Conservation (phyloP, 2,888 invertebrate species). For the Yponomeuta evonymella region DNA sequence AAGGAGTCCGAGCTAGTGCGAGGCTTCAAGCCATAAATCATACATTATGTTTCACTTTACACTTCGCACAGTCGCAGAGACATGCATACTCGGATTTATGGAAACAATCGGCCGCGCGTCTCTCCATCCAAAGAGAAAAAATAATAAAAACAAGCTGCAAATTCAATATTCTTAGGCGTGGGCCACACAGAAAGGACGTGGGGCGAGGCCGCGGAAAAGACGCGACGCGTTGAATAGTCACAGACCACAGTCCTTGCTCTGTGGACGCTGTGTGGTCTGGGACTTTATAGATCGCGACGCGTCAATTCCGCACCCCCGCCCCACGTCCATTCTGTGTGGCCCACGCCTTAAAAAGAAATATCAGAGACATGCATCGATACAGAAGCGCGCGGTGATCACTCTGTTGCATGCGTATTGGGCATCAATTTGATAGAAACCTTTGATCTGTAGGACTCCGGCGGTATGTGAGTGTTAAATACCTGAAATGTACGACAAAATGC, state of each 20-base stretch:
- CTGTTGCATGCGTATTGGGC: constrained; percentile 65
- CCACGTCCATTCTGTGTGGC: too few relatives aligned
- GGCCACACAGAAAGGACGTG: too few relatives aligned
- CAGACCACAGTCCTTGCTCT: too few relatives aligned
- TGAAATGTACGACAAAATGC: constrained; percentile 80
- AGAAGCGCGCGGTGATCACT: constrained; percentile 1
- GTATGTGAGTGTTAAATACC: constrained; percentile 97
- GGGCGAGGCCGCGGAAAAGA: too few relatives aligned
- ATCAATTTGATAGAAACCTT: constrained; percentile 85
- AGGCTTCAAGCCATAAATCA: constrained; percentile 2
- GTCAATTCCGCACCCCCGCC: too few relatives aligned
- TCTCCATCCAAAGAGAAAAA: neutral
- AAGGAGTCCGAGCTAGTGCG: neutral
- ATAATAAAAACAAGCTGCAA: neutral
- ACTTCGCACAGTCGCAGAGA: neutral
- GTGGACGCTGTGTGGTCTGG: too few relatives aligned
- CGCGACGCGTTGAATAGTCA: too few relatives aligned
- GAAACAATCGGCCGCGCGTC: neutral
- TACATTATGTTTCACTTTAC: constrained; percentile 6
- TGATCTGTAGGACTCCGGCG: constrained; percentile 94
- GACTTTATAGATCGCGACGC: too few relatives aligned
- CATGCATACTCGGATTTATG: constrained; percentile 8
- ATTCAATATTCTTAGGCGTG: neutral
- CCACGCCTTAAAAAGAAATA: neutral
- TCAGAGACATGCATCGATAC: constrained; percentile 4